These are phyloP conservation scores for Ashinkailepas kermadecensis DNA, from an alignment of 2,888 invertebrate genomes.

Conservation along the genomic window DNA sequence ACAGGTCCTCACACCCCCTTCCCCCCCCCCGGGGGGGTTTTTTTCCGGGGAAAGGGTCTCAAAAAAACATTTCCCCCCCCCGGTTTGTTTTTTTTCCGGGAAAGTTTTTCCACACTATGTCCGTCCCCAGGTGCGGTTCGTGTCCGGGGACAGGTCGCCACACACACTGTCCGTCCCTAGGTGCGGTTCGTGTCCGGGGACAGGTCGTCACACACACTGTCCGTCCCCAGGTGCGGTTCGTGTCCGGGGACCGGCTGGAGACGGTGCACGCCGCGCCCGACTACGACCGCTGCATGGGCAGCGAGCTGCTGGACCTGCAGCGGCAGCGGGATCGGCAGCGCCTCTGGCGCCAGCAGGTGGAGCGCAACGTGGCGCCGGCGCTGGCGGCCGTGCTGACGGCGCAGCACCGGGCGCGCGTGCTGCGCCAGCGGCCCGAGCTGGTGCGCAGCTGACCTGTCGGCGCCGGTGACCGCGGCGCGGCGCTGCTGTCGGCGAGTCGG, in stretches of 20 bases:
- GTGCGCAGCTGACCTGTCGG: not conserved
- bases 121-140: not conserved
- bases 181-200: too few relatives aligned
- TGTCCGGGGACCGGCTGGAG: not conserved
- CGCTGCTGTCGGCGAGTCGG: too few relatives aligned
- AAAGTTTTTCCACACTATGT: not conserved
- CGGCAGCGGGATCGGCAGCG: slow-evolving; percentile 11
- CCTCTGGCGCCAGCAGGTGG: slow-evolving; percentile 5
- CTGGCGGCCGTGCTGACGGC: not conserved
- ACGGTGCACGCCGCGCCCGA: slow-evolving; percentile 8
- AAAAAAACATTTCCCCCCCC: not conserved
- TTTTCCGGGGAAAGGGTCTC: too few relatives aligned
- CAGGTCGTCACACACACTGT: not conserved
- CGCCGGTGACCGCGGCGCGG: too few relatives aligned
- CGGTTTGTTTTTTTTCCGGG: not conserved
- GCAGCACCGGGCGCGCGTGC: slow-evolving; percentile 11
- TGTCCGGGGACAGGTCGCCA: too few relatives aligned
- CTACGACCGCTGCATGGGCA: slow-evolving; percentile 10
- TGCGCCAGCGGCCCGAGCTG: slow-evolving; percentile 2
- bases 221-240: not conserved
- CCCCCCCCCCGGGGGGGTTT: not conserved
- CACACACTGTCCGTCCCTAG: not conserved
- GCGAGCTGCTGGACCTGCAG: slow-evolving; percentile 12
- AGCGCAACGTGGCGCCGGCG: not conserved
- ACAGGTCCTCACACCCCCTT: not conserved